Evolutionary conservation across 2,888 invertebrate genomes (phyloP).

Genomic region (Maniola hyperantus): DNA sequence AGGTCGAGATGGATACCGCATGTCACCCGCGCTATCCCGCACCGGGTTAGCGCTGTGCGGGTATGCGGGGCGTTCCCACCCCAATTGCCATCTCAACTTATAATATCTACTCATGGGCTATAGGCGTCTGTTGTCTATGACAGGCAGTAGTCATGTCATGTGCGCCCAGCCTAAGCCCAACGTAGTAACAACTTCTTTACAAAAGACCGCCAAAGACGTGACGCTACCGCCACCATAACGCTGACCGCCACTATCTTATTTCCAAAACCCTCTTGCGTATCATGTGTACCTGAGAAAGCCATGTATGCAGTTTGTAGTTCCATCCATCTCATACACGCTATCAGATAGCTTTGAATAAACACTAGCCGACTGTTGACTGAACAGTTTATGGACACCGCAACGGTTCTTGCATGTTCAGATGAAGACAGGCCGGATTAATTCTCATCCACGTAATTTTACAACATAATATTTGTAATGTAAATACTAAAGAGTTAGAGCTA

Average conservation of each 20-base stretch:
- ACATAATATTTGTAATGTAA: not conserved
- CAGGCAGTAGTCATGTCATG: too few relatives aligned
- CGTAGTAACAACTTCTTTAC: not conserved
- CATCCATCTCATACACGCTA: conserved; percentile 2
- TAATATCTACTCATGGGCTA: too few relatives aligned
- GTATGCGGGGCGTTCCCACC: too few relatives aligned
- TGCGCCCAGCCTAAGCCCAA: not conserved
- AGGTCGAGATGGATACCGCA: too few relatives aligned
- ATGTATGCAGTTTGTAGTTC: conserved; percentile 1
- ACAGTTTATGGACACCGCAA: conserved; percentile 16
- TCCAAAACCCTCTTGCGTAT: conserved; percentile 6
- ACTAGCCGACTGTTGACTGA: conserved; percentile 11
- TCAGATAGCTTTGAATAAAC: conserved; percentile 19
- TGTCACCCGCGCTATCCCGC: too few relatives aligned
- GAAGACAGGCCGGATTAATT: not conserved
- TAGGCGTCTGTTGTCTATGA: too few relatives aligned
- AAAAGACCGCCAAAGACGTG: conserved; percentile 5
- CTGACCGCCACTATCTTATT: conserved; percentile 11
- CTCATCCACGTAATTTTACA: not conserved
- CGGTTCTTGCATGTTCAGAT: not conserved
- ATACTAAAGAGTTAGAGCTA: too few relatives aligned
- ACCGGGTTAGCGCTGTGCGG: too few relatives aligned
- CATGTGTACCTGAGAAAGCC: conserved; percentile 8
- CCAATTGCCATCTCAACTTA: too few relatives aligned
- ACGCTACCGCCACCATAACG: conserved; percentile 8